Base-by-base conservation (phyloP, 2,113 vertebrate genomes). In the Salvelinus alpinus region DNA sequence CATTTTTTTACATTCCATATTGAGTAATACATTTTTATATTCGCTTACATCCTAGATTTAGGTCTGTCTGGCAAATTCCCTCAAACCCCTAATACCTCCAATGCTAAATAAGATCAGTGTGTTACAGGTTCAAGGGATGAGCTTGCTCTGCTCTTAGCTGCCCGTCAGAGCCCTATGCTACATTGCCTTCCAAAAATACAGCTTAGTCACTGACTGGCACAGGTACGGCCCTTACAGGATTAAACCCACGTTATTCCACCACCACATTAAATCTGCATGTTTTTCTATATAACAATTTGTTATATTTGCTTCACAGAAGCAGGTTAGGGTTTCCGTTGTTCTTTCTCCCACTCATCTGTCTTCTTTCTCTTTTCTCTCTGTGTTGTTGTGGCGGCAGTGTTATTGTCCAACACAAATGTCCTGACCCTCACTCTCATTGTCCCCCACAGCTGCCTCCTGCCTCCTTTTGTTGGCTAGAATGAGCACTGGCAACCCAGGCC, bases 381-480 rank as follows among this genome's bases (percentile, higher is more conserved):
- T 57, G 5, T 60, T 27, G 65, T 51, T 93, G 64, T 95, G 95
- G 93, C 92, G 87, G 74, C 91, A 24, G 60, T 64, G 8, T 20
- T 77, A 95, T 72, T 96, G 93, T 92, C 94, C 34, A 38, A 38
- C 38, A 92, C 80, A 94, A 83, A 80, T 75, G 48, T 79, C 71
- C 76, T 71, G 38, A 44, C 38, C 38, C 38, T 84, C 64, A 82
- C 76, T 81, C 77, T 83, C 84, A 82, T 89, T 91, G 88, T 93
- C 89, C 70, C 48, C 31, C 71, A 72, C 90, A 90, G 91, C 91
- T 92, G 89, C 73, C 67, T 27, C 80, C 84, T 80, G 38, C 38
- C 9, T 27, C 79, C 84, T 80, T 85, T 86, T 90, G 84, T 74
- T 44, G 25, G 83, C 73, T 93, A 85, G 84, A 91, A 85, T 91